Evolutionary conservation across 2,113 vertebrate genomes (phyloP).

Genomic region (Oreochromis niloticus): DNA sequence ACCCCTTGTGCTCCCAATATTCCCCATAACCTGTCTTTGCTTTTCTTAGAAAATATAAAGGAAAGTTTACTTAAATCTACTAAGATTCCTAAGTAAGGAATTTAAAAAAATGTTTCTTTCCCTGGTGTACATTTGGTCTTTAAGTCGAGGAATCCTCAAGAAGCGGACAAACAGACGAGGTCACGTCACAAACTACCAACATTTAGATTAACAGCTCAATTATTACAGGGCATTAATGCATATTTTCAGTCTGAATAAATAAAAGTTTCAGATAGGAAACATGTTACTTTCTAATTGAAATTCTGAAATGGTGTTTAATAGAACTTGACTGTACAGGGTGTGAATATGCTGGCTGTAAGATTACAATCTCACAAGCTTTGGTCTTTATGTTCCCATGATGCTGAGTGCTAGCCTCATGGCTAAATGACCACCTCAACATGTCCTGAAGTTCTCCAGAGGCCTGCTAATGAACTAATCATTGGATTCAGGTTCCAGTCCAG

Average conservation of each 20-base stretch:
- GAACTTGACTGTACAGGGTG: not conserved
- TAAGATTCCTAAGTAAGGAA: accelerated
- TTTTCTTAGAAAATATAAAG: not conserved
- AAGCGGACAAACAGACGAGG: too few species aligned
- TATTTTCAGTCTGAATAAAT: not conserved
- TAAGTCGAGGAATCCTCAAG: too few species aligned
- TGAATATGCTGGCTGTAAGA: not conserved
- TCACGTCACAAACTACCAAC: too few species aligned
- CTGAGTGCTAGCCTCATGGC: too few species aligned
- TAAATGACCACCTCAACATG: too few species aligned
- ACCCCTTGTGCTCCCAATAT: not conserved
- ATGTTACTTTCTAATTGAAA: not conserved
- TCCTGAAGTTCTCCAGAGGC: too few species aligned
- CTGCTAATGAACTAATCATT: too few species aligned
- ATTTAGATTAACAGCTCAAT: not conserved
- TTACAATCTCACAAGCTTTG: not conserved
- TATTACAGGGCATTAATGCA: not conserved
- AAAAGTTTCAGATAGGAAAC: not conserved
- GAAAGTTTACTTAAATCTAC: not conserved
- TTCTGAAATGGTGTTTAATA: not conserved
- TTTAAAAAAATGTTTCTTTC: too few species aligned
- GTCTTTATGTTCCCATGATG: too few species aligned
- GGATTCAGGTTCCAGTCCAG: too few species aligned
- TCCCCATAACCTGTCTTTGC: not conserved
- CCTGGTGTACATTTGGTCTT: not conserved